Conservation (phyloP, 2,888 invertebrate species). For the Mallateleia sp. region DNA sequence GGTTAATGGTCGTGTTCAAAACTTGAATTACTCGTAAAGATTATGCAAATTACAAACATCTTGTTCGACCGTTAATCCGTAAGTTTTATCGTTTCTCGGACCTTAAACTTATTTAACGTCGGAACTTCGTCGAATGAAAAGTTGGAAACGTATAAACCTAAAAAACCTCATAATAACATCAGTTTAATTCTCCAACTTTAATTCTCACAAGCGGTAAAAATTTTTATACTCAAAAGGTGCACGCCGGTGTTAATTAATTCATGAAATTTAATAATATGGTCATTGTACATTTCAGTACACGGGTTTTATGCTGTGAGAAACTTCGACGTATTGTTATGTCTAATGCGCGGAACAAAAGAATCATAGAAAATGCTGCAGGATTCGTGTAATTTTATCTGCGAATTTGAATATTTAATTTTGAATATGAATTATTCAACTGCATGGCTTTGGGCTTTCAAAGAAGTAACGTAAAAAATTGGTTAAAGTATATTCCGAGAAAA, state of each 20-base stretch:
- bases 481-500: neutral
- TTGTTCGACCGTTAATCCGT: too few relatives aligned
- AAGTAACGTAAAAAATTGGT: neutral
- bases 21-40: too few relatives aligned
- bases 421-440: conserved; percentile 46
- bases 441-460: neutral
- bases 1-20: too few relatives aligned
- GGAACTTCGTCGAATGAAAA: neutral
- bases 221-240: neutral
- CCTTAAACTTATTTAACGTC: neutral
- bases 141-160: neutral
- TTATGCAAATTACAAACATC: too few relatives aligned
- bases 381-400: conserved; percentile 19
- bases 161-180: too few relatives aligned
- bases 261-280: neutral
- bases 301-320: conserved; percentile 19
- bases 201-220: neutral
- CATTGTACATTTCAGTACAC: conserved; percentile 10
- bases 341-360: conserved; percentile 45
- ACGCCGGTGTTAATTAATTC: conserved; percentile 12
- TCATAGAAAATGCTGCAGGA: conserved; percentile 15
- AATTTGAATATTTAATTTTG: conserved; percentile 42
- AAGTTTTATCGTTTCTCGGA: too few relatives aligned
- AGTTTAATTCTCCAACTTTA: neutral
- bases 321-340: conserved; percentile 24